A percentile compares a stretch with the other conserved stretches of the same genome.
These are phyloP conservation scores for Drosophila prolongata DNA, from an alignment of 2,888 invertebrate species.

Conservation along the genomic window DNA sequence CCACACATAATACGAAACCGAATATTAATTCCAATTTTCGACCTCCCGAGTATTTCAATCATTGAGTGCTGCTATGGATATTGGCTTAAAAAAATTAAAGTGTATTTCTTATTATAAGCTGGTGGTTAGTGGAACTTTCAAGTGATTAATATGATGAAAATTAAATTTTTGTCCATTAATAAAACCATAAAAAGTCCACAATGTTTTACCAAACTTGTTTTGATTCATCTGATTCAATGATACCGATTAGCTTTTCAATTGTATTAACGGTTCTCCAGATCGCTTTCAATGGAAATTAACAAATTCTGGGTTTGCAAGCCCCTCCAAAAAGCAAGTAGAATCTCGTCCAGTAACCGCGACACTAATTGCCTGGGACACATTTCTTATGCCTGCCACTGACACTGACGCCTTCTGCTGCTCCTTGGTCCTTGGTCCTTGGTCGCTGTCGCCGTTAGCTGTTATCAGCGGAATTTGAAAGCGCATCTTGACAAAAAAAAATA, in stretches of 20 bases:
- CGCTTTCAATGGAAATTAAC: background rate
- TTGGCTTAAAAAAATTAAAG: no score
- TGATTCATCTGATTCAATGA: no score
- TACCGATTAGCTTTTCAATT: background rate
- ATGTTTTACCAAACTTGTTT: no score
- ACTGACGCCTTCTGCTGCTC: slow-evolving; percentile 66
- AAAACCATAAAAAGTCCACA: no score
- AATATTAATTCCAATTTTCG: slow-evolving; percentile 31
- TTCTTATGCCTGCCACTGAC: slow-evolving; percentile 74
- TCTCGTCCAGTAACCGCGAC: slow-evolving; percentile 21
- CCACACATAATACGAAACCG: slow-evolving; percentile 47
- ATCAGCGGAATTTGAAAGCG: slow-evolving; percentile 75
- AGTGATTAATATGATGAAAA: no score
- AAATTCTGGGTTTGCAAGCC: background rate
- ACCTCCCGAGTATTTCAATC: slow-evolving; percentile 62
- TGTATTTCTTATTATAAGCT: no score
- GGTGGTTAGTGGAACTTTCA: no score
- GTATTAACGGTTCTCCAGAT: background rate
- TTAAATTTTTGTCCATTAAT: no score
- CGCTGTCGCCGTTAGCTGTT: slow-evolving; percentile 46
- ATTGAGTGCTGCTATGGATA: slow-evolving; percentile 21
- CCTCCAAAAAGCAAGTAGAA: slow-evolving; percentile 10
- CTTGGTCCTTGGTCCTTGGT: slow-evolving; percentile 23
- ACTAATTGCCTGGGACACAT: slow-evolving; percentile 73
- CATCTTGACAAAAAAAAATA: slow-evolving; percentile 53